Base-by-base conservation (phyloP, 2,797 vertebrate genomes). In the Gadopsis marmoratus region DNA sequence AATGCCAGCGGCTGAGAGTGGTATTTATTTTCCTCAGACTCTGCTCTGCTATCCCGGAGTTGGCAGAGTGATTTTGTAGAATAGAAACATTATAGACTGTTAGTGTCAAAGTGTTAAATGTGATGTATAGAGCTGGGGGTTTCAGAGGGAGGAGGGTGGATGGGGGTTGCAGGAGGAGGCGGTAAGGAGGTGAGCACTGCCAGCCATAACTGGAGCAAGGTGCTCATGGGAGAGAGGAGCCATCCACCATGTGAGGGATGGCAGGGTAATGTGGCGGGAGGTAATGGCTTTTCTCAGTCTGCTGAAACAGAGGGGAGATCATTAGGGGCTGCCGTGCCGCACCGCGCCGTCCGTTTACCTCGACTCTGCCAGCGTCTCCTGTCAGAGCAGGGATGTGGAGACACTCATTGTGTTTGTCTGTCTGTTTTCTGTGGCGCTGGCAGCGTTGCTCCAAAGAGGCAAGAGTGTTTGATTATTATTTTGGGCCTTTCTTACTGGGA, bases 41-140 rank as follows among this genome's bases (percentile, higher is more conserved):
- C 95, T 96, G 96, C 97, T 93, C 97, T 95, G 96, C 96, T 97
- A 96, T 97, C 96, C 96, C 71, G 85, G 96, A 97, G 96, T 97
- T 98, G 97, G 97, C 97, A 97, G 97, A 98, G 97, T 97, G 97
- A 97, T 97, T 98, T 97, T 98, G 97, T 98, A 97, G 97, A 99
- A 97, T 99, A 98, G 97, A 98, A 99, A 98, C 97, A 97, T 99
- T 98, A 98, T 97, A 97, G 97, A 98, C 97, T 99, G 97, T 98
- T 98, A 97, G 97, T 98, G 97, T 98, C 97, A 98, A 96, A 97
- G 97, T 97, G 97, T 97, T 99, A 99, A 98, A 97, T 97, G 97
- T 99, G 97, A 99, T 98, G 96, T 97, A 98, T 98, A 96, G 97
- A 97, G 96, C 95, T 94, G 95, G 95, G 95, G 95, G 92, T 92